These are phyloP conservation scores for Diabrotica balteata DNA, from an alignment of 2,888 invertebrate genomes.

Conservation along the genomic window DNA sequence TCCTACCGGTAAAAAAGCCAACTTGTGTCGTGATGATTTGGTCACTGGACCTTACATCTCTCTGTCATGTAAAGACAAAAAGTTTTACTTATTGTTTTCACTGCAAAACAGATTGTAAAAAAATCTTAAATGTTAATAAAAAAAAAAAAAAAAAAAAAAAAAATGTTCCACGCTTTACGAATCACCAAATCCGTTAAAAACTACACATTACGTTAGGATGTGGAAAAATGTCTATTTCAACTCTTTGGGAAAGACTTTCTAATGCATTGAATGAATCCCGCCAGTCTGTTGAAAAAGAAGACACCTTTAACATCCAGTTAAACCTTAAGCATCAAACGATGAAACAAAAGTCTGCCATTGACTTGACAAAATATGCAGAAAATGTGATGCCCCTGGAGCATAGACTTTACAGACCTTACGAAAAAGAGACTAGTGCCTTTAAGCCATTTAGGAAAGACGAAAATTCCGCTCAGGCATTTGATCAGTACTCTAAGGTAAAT, in stretches of 20 bases:
- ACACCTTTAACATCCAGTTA: slow-evolving; percentile 53
- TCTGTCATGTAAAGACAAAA: too few relatives aligned
- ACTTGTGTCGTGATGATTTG: too few relatives aligned
- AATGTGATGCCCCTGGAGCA: slow-evolving; percentile 7
- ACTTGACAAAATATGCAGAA: slow-evolving; percentile 49
- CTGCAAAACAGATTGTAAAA: too few relatives aligned
- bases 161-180: slow-evolving; percentile 77
- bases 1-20: too few relatives aligned
- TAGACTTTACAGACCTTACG: slow-evolving; percentile 48
- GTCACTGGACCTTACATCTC: too few relatives aligned
- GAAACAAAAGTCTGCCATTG: slow-evolving; percentile 53
- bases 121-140: too few relatives aligned
- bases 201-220: slow-evolving; percentile 83
- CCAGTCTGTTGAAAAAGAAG: slow-evolving; percentile 33
- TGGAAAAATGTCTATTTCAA: slow-evolving; percentile 63
- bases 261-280: slow-evolving; percentile 41
- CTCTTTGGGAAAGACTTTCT: slow-evolving; percentile 67
- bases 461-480: neutral
- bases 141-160: too few relatives aligned
- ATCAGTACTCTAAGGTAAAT: slow-evolving; percentile 1
- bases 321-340: slow-evolving; percentile 42
- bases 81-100: too few relatives aligned
- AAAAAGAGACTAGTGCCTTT: slow-evolving; percentile 54
- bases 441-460: slow-evolving; percentile 55
- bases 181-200: slow-evolving; percentile 88